Evolutionary conservation across 2,113 vertebrate species (phyloP).

Genomic region (Danionella cerebrum): DNA sequence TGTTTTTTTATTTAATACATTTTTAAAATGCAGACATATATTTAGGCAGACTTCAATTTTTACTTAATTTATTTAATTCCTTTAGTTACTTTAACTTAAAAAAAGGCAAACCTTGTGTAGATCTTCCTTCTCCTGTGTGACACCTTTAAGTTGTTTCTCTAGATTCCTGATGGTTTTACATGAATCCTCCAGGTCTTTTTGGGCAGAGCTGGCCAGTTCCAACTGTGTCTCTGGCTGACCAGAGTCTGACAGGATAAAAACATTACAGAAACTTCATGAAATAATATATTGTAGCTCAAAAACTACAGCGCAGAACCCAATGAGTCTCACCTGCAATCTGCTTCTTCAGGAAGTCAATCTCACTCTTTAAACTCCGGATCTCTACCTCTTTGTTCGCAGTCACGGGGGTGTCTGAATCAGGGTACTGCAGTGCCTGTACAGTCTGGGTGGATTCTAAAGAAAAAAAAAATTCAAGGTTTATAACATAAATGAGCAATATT

Average conservation of each 20-base stretch:
- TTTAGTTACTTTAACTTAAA: background rate
- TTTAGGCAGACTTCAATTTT: too few species aligned
- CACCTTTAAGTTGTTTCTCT: conserved; percentile 82
- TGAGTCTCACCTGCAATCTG: conserved; percentile 77
- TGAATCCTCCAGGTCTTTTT: conserved; percentile 81
- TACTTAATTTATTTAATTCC: too few species aligned
- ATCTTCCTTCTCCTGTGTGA: conserved; percentile 83
- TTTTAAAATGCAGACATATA: too few species aligned
- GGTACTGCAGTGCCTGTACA: conserved; percentile 85
- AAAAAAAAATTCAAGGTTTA: too few species aligned
- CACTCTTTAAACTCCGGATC: conserved; percentile 88
- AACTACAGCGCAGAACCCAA: too few species aligned
- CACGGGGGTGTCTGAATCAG: conserved; percentile 68
- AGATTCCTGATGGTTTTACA: conserved; percentile 80
- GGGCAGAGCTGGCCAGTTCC: conserved; percentile 76
- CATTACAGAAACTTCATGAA: too few species aligned
- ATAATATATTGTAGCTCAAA: too few species aligned
- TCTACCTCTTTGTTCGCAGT: conserved; percentile 82
- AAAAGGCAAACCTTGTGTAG: conserved; percentile 82
- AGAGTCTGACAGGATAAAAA: conserved; percentile 64
- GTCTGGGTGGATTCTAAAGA: conserved; percentile 85
- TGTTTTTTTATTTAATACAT: too few species aligned
- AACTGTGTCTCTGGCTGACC: conserved; percentile 82
- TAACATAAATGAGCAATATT: too few species aligned
- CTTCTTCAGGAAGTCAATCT: conserved; percentile 90